Evolutionary conservation across 2,888 invertebrate genomes (phyloP).

Genomic region (Protophormia terraenovae): DNA sequence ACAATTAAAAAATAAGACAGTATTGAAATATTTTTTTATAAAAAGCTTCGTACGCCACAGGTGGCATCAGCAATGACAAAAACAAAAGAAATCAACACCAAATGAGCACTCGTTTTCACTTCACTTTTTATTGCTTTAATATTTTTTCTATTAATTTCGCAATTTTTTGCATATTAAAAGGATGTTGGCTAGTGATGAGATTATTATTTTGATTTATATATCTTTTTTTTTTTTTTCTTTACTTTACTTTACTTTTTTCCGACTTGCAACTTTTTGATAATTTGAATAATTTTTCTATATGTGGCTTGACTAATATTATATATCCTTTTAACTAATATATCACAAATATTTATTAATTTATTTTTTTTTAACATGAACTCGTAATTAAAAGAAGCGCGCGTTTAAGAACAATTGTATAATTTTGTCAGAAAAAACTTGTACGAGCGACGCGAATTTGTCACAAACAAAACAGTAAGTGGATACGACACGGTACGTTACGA

Average conservation of each 20-base stretch:
- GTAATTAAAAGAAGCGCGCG: background rate
- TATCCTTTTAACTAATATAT: constrained; percentile 20
- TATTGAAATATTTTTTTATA: constrained; percentile 29
- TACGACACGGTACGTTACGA: constrained; percentile 9
- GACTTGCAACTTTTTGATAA: background rate
- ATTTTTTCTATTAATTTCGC: background rate
- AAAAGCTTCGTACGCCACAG: constrained; percentile 47
- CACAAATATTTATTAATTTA: background rate
- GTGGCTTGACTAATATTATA: background rate
- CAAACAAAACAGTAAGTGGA: constrained; percentile 10
- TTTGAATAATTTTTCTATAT: background rate
- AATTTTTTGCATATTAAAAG: background rate
- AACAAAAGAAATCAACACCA: constrained; percentile 17
- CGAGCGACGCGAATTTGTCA: background rate
- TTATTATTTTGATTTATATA: background rate
- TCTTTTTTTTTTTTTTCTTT: background rate
- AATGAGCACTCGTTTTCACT: constrained; percentile 42
- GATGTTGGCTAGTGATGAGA: background rate
- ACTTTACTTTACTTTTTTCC: background rate
- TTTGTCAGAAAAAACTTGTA: background rate
- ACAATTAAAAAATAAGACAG: constrained; percentile 31
- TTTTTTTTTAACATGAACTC: background rate
- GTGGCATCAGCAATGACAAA: constrained; percentile 30
- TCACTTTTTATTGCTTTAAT: constrained; percentile 7
- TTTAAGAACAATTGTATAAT: background rate